Evolutionary conservation across 2,888 invertebrate species (phyloP), one percentile per base, ranked within the genome.

Genomic region (Meganola albula): DNA sequence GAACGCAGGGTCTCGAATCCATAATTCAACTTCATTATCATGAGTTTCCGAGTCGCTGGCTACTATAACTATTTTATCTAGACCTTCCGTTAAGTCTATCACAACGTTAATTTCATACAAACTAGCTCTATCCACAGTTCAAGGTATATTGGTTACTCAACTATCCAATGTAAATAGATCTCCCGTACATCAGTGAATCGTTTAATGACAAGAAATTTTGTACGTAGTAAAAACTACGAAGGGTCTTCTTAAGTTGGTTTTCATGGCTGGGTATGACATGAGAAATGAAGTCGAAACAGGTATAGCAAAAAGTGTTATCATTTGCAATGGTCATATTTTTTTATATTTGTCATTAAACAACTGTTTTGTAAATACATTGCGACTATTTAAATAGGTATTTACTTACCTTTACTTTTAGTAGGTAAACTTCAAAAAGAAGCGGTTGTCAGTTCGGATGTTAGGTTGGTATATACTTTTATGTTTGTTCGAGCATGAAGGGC

Each of bases 1-100:
- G 58, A 59, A 50, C 58, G 53, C 37, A 45, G 50, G 49, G 51
- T 56, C 53, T 53, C 46, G 57, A 65, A 64, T 71, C 58, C 67
- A 71, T 74, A 71, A 74, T 69, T 74, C 69, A 73, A 56, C 56
- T 56, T 63, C 63, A 68, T 74, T 78, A 80, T 79, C 77, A 61
- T 43, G 52, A 64, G 69, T 73, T 80, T 79, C 79, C 72, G 59
- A 67, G 63, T 68, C 75, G 68, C 56, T 77, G 74, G 53, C 41
- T 59, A 63, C 37, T 23, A 13, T 22, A 30, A 39, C 79, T 71
- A 75, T 21, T 49, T 35, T 48, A 41, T 5, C 4, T 25, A 54
- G 71, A 65, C 28, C 74, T 40, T 34, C 31, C 22, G 33, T 25
- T 43, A 47, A 50, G 46, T 48, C 39, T 37, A 30, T 21, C 22